These are phyloP conservation scores for Pandemis cinnamomeana DNA, from an alignment of 2,888 invertebrate species.

Conservation along the genomic window DNA sequence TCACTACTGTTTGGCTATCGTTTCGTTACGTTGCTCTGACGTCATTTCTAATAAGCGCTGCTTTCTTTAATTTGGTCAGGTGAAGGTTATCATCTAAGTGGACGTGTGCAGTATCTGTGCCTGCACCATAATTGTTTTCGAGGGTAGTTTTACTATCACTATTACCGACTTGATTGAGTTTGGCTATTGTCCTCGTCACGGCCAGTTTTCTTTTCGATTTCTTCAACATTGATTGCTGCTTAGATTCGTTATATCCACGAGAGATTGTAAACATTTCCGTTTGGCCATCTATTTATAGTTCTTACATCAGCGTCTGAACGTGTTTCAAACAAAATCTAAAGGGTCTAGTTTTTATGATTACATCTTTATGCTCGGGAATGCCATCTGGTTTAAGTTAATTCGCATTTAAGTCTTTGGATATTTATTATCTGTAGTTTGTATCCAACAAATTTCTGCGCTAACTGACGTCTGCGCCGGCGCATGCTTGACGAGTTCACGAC, in stretches of 20 bases:
- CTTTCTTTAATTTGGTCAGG: conserved; percentile 31
- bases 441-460: conserved; percentile 1
- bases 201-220: neutral
- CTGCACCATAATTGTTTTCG: neutral
- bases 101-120: neutral
- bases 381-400: conserved; percentile 30
- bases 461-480: neutral
- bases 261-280: conserved; percentile 75
- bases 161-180: neutral
- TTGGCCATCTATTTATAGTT: conserved; percentile 70
- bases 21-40: conserved; percentile 67
- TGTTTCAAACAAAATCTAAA: conserved; percentile 55
- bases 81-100: conserved; percentile 8
- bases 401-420: neutral
- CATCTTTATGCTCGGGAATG: conserved; percentile 32
- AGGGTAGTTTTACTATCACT: neutral
- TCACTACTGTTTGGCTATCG: conserved; percentile 79
- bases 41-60: conserved; percentile 53
- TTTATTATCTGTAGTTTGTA: neutral
- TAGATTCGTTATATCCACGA: conserved; percentile 61
- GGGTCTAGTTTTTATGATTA: conserved; percentile 46
- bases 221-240: conserved; percentile 39
- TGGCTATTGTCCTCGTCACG: neutral
- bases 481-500: neutral
- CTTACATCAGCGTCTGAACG: conserved; percentile 69